Evolutionary conservation across 2,797 vertebrate species (phyloP), one percentile per base, ranked within the genome.

Genomic region (Oophaga sylvatica): DNA sequence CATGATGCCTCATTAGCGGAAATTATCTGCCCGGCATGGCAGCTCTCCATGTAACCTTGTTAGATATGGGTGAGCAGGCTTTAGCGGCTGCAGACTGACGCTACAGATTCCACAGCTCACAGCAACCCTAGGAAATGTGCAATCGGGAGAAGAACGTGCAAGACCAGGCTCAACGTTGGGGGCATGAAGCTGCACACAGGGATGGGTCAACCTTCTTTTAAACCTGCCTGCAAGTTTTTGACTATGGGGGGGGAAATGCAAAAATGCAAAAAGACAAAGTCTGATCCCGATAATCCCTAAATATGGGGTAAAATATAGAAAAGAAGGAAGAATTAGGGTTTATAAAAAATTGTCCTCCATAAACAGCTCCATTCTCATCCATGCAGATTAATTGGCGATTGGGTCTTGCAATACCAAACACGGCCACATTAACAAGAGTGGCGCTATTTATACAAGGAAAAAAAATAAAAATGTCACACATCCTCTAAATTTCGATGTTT

Each of bases 31-130:
- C 53, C 10, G 31, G 68, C 79, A 1, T 81, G n/a, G 29, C 67
- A 65, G 41, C 67, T 81, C 63, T 76, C 68, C 53, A 53, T 81
- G 79, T 80, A 80, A 71, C 85, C 78, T 35, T 80, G 84, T 81
- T 71, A 87, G 65, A 20, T 63, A 16, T 16, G 31, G 85, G 56
- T 56, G 48, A 70, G 70, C 19, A 16, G 70, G 15, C 68, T 73
- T 17, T 73, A 45, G 19, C 22, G 70, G 71, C 41, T 48, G 71
- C 71, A 48, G 71, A 48, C 71, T 75, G 71, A 48, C 41, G 22
- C 70, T 3, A 45, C 31, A 41, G 8, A 45, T 20, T 41, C 19
- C 70, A 41, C 35, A 3, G 35, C 2, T 41, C 67, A 12, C 60
- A 22, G 59, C 59, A 60, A 16, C 8, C 16, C 60, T 20, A 16